Evolutionary conservation across 2,888 invertebrate genomes (phyloP).

Genomic region (Drosophila villosipedis): DNA sequence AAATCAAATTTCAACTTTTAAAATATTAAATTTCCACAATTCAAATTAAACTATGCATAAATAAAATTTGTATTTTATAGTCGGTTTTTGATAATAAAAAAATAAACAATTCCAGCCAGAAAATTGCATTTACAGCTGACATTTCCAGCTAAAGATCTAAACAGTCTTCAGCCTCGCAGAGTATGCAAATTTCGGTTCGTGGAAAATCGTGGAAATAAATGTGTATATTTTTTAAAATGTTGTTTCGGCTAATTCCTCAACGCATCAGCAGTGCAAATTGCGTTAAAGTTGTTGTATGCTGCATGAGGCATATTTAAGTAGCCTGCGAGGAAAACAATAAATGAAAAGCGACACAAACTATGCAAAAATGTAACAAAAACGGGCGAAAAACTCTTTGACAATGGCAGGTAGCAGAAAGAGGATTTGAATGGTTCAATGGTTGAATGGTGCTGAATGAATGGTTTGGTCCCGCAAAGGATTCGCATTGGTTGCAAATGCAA

Average conservation of each 20-base stretch:
- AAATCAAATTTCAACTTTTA: not conserved
- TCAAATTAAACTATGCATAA: not conserved
- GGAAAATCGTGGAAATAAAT: slow-evolving; percentile 4
- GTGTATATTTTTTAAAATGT: not conserved
- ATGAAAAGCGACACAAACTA: slow-evolving; percentile 50
- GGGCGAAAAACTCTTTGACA: slow-evolving; percentile 41
- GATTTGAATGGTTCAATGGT: slow-evolving; percentile 7
- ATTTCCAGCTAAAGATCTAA: not conserved
- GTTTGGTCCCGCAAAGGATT: slow-evolving; percentile 47
- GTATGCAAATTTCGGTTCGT: slow-evolving; percentile 3
- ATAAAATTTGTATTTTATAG: too few species aligned
- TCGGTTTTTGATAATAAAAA: too few species aligned
- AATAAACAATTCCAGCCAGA: not conserved
- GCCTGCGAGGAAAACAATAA: slow-evolving; percentile 18
- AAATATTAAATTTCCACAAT: too few species aligned
- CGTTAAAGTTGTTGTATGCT: slow-evolving; percentile 38
- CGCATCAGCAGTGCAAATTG: slow-evolving; percentile 51
- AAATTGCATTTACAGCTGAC: not conserved
- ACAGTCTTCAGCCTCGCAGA: not conserved
- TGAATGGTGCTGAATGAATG: slow-evolving; percentile 45
- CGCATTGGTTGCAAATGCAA: slow-evolving; percentile 60
- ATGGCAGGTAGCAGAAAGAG: slow-evolving; percentile 44
- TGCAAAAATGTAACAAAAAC: slow-evolving; percentile 74
- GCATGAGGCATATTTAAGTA: slow-evolving; percentile 44
- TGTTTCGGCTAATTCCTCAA: slow-evolving; percentile 30